Conservation (phyloP, 2,888 invertebrate species). For the Cryptocheilus praepositus region DNA sequence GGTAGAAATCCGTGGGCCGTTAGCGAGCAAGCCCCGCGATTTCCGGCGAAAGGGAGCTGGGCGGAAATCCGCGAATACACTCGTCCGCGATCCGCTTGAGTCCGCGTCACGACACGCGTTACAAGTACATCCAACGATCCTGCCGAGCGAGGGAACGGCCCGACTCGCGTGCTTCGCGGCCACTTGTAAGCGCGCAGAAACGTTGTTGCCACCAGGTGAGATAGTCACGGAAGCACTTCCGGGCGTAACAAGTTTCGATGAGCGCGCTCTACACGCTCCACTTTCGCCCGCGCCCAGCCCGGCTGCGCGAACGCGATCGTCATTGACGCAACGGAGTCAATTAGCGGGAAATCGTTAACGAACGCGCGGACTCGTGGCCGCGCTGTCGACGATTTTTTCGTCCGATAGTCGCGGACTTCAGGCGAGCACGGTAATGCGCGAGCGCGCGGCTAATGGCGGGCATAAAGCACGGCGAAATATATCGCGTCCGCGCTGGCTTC, state of each 20-base stretch:
- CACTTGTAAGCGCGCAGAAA: constrained; percentile 47
- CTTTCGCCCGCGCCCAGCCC: constrained; percentile 12
- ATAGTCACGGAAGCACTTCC: constrained; percentile 54
- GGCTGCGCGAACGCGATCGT: no score
- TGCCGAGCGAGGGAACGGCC: no score
- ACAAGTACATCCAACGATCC: constrained; percentile 9
- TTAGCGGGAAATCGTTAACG: no score
- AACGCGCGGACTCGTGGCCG: no score
- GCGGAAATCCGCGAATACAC: constrained; percentile 26
- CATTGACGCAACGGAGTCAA: no score
- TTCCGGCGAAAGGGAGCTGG: not conserved
- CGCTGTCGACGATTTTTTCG: no score
- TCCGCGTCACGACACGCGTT: constrained; percentile 20
- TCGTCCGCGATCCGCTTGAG: constrained; percentile 24
- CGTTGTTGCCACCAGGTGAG: constrained; percentile 35
- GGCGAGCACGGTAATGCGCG: no score
- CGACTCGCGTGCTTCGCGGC: constrained; percentile 46
- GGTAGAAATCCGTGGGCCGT: no score
- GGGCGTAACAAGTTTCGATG: constrained; percentile 56
- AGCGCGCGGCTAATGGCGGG: no score
- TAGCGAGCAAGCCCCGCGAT: not conserved
- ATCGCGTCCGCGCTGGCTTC: no score
- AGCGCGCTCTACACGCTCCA: constrained; percentile 41
- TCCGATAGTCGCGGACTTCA: no score
- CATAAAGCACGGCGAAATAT: no score